A percentile compares a stretch with the other conserved stretches of the same genome.
These are phyloP conservation scores for Apodemus sylvaticus DNA, from an alignment of 2,113 vertebrate species.

Conservation along the genomic window DNA sequence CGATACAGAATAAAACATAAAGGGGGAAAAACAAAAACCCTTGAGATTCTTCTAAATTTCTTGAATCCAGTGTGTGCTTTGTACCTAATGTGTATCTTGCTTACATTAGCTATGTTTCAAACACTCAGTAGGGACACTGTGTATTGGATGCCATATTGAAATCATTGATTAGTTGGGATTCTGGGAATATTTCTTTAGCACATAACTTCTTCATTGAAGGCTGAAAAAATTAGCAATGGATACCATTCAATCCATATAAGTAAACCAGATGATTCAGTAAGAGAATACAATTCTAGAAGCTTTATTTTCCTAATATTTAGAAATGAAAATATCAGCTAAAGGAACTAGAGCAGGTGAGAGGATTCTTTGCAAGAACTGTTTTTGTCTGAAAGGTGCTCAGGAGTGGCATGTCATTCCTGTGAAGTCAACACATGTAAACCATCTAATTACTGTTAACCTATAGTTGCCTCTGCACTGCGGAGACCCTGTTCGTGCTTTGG, in stretches of 20 bases:
- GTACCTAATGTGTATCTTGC: not conserved
- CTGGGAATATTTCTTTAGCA: not conserved
- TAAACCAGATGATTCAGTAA: constrained; percentile 6
- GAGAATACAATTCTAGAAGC: not conserved
- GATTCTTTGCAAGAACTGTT: not conserved
- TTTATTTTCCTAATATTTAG: constrained; percentile 39
- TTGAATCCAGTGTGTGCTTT: not conserved
- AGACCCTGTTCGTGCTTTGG: constrained; percentile 3
- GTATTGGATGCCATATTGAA: not conserved
- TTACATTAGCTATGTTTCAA: not conserved
- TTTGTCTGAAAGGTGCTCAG: not conserved
- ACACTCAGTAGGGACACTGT: not conserved
- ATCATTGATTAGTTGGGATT: not conserved
- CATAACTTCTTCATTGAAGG: constrained; percentile 17
- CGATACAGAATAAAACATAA: not conserved
- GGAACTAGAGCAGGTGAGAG: not conserved
- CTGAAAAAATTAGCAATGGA: not conserved
- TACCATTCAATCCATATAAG: not conserved
- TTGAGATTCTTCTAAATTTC: not conserved
- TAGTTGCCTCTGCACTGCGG: not conserved
- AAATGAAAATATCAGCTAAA: constrained; percentile 15
- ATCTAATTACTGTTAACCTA: not conserved
- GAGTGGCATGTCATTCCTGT: not conserved
- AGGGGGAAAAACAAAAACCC: not conserved
- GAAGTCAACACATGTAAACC: not conserved